Evolutionary conservation across 1,140 invertebrate genomes (phyloP).

Genomic region (Protaetia brevitarsis): DNA sequence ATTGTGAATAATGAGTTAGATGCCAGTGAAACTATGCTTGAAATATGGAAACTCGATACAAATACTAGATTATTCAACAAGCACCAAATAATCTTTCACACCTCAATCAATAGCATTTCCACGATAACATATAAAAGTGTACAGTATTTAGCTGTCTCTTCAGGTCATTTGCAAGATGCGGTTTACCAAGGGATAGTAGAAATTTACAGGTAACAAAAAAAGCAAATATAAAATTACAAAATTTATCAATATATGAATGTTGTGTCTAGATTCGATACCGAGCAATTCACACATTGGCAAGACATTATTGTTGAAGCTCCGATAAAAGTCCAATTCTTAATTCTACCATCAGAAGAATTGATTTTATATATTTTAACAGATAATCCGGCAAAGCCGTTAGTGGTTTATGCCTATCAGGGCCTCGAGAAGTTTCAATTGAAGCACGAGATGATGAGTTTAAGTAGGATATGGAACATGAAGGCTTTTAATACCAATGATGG

Average conservation of each 20-base stretch:
- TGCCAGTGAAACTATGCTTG: slow-evolving; percentile 22
- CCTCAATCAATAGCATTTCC: slow-evolving; percentile 31
- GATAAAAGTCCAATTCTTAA: slow-evolving; percentile 35
- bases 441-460: slow-evolving; percentile 14
- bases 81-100: slow-evolving; percentile 32
- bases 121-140: slow-evolving; percentile 27
- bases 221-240: slow-evolving; percentile 8
- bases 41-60: slow-evolving; percentile 35
- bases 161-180: slow-evolving; percentile 33
- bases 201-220: slow-evolving; percentile 29
- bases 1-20: slow-evolving; percentile 28
- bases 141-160: slow-evolving; percentile 38
- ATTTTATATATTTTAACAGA: slow-evolving; percentile 39
- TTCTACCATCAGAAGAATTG: slow-evolving; percentile 39
- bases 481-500: not conserved
- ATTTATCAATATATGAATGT: not conserved
- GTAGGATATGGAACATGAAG: not conserved
- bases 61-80: slow-evolving; percentile 30
- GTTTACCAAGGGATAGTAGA: slow-evolving; percentile 33
- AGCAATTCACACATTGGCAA: slow-evolving; percentile 32
- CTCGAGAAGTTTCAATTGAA: slow-evolving; percentile 34
- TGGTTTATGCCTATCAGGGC: slow-evolving; percentile 36
- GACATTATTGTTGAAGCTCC: slow-evolving; percentile 33
- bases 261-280: slow-evolving; percentile 11
- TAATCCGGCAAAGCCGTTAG: slow-evolving; percentile 33